Conservation (phyloP, 1,140 invertebrate species). For the Drosophila miranda region DNA sequence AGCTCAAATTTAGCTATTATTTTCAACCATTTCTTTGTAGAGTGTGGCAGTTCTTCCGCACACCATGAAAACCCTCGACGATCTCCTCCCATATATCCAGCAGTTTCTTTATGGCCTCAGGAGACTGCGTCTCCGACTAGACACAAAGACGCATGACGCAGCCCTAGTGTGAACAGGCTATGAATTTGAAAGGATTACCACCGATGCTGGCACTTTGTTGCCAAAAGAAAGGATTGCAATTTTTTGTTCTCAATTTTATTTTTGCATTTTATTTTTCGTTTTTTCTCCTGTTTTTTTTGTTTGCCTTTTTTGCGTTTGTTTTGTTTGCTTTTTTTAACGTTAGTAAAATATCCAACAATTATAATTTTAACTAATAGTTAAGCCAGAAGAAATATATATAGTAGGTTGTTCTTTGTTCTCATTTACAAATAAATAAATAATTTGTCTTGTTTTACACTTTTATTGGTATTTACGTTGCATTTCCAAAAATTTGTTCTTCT, state of each 20-base stretch:
- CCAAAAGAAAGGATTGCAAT: background rate
- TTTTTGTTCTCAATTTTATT: constrained; percentile 37
- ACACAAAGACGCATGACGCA: too few species aligned
- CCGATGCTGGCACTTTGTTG: background rate
- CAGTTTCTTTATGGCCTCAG: too few species aligned
- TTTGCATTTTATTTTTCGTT: constrained; percentile 63
- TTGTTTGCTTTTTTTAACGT: constrained; percentile 64
- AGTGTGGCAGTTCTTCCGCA: too few species aligned
- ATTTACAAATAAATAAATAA: constrained; percentile 73
- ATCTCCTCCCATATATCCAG: too few species aligned
- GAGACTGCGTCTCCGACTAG: too few species aligned
- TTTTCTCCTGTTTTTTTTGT: constrained; percentile 48
- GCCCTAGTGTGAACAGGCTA: too few species aligned
- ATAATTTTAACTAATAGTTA: constrained; percentile 77
- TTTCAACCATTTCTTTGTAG: too few species aligned
- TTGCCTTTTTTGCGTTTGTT: constrained; percentile 35
- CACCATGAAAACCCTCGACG: too few species aligned
- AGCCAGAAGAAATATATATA: constrained; percentile 71
- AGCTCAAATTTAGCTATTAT: too few species aligned
- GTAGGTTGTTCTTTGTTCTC: constrained; percentile 55
- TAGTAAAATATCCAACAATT: constrained; percentile 80
- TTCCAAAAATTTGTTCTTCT: constrained; percentile 24
- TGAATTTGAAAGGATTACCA: too few species aligned
- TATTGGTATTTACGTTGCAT: constrained; percentile 7
- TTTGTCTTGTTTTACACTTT: constrained; percentile 55